Evolutionary conservation across 1,140 invertebrate species (phyloP), one percentile per base, ranked within the genome.

Genomic region (Paracyclopina nana): DNA sequence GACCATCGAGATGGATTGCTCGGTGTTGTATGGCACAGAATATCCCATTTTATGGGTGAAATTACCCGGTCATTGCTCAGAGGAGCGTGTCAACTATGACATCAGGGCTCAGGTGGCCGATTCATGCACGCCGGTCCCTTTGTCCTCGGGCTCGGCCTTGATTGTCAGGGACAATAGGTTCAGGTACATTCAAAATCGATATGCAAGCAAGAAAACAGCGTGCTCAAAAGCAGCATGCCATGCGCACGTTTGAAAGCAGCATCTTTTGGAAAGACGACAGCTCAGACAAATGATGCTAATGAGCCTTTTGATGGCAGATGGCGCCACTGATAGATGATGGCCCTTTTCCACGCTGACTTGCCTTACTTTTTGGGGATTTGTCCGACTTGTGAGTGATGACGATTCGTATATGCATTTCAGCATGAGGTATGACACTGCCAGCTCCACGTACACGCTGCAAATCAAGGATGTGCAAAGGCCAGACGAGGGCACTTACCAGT

Each of bases 401-500:
- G n/a, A 14, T 45, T 24, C 24, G 14, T 45, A 5, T 38, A 14
- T 38, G 2, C 20, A 2, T 38, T 48, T 4, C 22, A 48, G 45
- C 22, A 26, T 48, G 45, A 70, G 80, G 52, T 80, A 78, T 58
- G 82, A 88, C 63, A 72, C 69, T 1, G 72, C 76, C 0, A 79
- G 78, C 1, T 77, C 79, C 6, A 84, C 79, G 0, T 86, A 80
- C 57, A 78, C 77, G 25, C 64, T 86, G 40, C 62, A 83, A 75
- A 79, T 90, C 14, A 87, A 84, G 65, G 85, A 91, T 60, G 83
- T 91, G 45, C 85, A 91, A 70, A 86, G 90, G 65, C 87, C 82
- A 0, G 86, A 92, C 63, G 82, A 82, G 0, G 87, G 82, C 20
- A 74, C 70, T 56, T 91, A 91, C 62, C 75, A 79, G 50, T 92